Evolutionary conservation across 2,888 invertebrate genomes (phyloP).

Genomic region (Eremobia ochroleuca): DNA sequence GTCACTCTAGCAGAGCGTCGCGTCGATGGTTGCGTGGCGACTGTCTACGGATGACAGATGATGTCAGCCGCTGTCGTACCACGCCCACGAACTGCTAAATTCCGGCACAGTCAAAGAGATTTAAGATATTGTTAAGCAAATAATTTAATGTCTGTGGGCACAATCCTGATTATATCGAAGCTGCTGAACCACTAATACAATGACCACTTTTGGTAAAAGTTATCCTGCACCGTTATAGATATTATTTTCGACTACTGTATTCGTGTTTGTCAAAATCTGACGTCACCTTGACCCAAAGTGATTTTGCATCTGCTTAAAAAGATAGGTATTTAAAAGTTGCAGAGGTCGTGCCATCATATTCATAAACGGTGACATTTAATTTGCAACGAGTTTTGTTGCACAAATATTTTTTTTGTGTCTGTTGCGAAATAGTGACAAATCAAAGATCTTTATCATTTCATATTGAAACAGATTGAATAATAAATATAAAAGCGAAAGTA

Average conservation of each 20-base stretch:
- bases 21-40: not conserved
- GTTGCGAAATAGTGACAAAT: slow-evolving; percentile 14
- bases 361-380: slow-evolving; percentile 34
- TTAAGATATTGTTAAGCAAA: too few relatives aligned
- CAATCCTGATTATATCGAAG: not conserved
- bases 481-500: slow-evolving; percentile 23
- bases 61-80: too few relatives aligned
- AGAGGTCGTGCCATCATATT: slow-evolving; percentile 17
- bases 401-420: not conserved
- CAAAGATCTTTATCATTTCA: slow-evolving; percentile 1
- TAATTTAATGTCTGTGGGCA: too few relatives aligned
- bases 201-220: not conserved
- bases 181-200: not conserved
- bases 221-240: not conserved
- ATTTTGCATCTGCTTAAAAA: slow-evolving; percentile 31
- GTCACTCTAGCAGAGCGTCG: too few relatives aligned
- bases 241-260: not conserved
- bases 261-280: slow-evolving; percentile 1
- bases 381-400: not conserved
- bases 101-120: too few relatives aligned
- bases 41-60: not conserved
- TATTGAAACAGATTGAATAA: not conserved
- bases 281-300: slow-evolving; percentile 43
- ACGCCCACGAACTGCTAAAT: not conserved
- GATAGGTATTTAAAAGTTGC: slow-evolving; percentile 15